Evolutionary conservation across 2,113 vertebrate species (phyloP), one percentile per base, ranked within the genome.

Genomic region (Ochotona princeps): DNA sequence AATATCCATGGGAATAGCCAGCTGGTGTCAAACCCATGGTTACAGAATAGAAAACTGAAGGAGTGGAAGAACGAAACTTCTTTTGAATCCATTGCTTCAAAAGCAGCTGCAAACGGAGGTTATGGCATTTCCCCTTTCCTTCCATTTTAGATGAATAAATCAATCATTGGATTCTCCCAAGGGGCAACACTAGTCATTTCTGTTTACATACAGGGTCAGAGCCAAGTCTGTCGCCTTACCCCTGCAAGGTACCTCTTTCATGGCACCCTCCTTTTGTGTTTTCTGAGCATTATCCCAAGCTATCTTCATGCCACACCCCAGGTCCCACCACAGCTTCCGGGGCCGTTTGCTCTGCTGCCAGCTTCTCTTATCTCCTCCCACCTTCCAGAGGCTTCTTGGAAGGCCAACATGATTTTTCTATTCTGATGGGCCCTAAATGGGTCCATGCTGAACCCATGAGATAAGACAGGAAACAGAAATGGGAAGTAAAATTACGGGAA

Each of bases 401-500:
- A 80, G 61, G 54, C 49, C 69, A 63, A 57, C 23, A 10, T 49
- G 60, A 47, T 21, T 92, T 80, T 86, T 26, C 23, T 66, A 23
- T 83, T 63, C 44, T 30, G 60, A 10, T 12, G 57, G 67, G 66
- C 17, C 65, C 83, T 17, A 26, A 44, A 57, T 63, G 49, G 76
- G 28, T 87, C 61, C 21, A 3, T 14, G 30, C 8, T 20, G 30
- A 70, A 73, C 54, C 70, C 70, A 8, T 67, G 83, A 83, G 79
- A 67, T 91, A 89, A 78, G 14, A 66, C 95, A 90, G 79, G 75
- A 89, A 87, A 35, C 13, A 65, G 87, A 90, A 90, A 35, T 18
- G 79, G 84, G 72, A 87, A 84, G 18, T 35, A 18, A 51, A 35
- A 70, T 80, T 86, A 90, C 1, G 30, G 75, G 85, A 51, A 81